These are phyloP conservation scores for Bufotes viridis DNA, from an alignment of 2,797 vertebrate genomes.

Conservation along the genomic window DNA sequence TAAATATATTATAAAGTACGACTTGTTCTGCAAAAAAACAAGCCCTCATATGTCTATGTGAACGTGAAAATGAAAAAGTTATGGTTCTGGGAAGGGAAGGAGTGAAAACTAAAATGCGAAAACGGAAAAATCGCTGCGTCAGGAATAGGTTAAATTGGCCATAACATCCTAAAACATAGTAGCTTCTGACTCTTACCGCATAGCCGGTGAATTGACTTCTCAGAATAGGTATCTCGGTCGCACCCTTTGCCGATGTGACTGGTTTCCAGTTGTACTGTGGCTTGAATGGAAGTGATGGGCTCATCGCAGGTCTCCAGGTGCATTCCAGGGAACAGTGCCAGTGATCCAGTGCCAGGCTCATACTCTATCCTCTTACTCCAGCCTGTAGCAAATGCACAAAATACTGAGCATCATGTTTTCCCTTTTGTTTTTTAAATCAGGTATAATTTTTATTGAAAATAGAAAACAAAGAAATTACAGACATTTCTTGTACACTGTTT, in stretches of 20 bases:
- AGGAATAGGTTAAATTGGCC: not conserved
- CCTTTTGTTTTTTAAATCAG: too few relatives aligned
- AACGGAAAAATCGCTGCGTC: too few relatives aligned
- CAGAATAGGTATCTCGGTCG: constrained; percentile 95
- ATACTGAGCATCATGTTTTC: too few relatives aligned
- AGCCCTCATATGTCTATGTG: too few relatives aligned
- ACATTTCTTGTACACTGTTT: too few relatives aligned
- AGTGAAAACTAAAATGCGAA: too few relatives aligned
- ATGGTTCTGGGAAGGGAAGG: too few relatives aligned
- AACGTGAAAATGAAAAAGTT: too few relatives aligned
- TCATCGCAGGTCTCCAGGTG: constrained; percentile 93
- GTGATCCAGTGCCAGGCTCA: constrained; percentile 91
- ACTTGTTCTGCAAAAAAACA: too few relatives aligned
- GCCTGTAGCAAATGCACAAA: constrained; percentile 71
- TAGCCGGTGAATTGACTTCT: constrained; percentile 95
- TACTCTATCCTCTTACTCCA: constrained; percentile 95
- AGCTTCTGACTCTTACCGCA: constrained; percentile 80
- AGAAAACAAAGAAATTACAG: too few relatives aligned
- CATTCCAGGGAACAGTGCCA: constrained; percentile 91
- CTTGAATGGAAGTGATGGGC: constrained; percentile 87
- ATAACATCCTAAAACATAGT: not conserved
- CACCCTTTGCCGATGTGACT: constrained; percentile 97
- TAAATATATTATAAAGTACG: too few relatives aligned
- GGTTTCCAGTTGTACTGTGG: constrained; percentile 90
- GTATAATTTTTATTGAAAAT: too few relatives aligned